Evolutionary conservation across 1,140 invertebrate species (phyloP), one percentile per base, ranked within the genome.

Genomic region (Agrilus planipennis): DNA sequence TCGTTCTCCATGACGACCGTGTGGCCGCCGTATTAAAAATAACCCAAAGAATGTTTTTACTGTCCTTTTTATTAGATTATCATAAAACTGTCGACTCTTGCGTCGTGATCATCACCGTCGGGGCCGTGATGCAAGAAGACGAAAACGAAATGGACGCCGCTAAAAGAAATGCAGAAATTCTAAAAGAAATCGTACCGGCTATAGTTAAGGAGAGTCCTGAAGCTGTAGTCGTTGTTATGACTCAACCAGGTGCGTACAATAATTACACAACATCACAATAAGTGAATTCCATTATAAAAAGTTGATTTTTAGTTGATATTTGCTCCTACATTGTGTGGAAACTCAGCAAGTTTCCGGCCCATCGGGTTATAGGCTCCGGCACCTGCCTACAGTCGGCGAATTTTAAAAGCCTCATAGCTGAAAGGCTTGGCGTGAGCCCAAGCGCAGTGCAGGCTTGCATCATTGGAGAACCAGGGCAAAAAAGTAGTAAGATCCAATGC

Each of bases 261-360:
- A 25, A 6, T 25, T 25, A 25, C n/a, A 7, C n/a, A 25, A 7
- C 23, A 6, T 9, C 14, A 14, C 7, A 7, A 7, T 9, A 14
- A 31, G 14, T 7, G 29, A 31, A 31, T 15, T 9, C 14, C 6
- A 14, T 7, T 34, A 15, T 16, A 4, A 30, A 30, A 16, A 34
- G 11, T 41, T n/a, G 19, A 14, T 42, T 42, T 57, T 75, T 73
- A 58, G 77, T 79, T 37, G 77, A 81, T 57, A 66, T 80, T 48
- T 49, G 80, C 48, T 62, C 72, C 12, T 81, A 76, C 62, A 60
- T 78, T 10, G 69, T 76, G 6, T 81, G 78, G 77, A 80, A 79
- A 52, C 35, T 77, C 22, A 78, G 74, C 51, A 72, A 73, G 18
- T 56, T 81, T 30, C 76, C 75, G 18, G 55, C 64, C n/a, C 58